Evolutionary conservation across 2,888 invertebrate species (phyloP).

Genomic region (Rapana venosa): DNA sequence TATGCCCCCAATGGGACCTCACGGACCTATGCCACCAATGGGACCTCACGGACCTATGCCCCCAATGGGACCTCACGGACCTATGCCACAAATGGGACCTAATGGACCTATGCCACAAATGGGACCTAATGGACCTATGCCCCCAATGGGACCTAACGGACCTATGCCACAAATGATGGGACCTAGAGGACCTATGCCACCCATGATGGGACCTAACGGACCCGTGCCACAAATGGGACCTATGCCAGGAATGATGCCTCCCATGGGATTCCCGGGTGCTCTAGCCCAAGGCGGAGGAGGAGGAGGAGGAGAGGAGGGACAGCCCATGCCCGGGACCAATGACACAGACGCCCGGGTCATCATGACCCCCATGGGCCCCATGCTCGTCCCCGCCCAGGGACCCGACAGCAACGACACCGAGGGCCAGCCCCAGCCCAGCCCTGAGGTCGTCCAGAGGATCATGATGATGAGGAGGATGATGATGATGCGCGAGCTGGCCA

Average conservation of each 20-base stretch:
- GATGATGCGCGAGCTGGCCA: conserved; percentile 20
- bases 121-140: background rate
- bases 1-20: background rate
- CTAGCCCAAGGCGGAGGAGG: too few relatives aligned
- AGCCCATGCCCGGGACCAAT: background rate
- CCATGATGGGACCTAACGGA: background rate
- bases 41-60: background rate
- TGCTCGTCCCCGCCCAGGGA: conserved; percentile 22
- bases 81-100: conserved; percentile 7
- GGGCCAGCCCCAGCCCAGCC: background rate
- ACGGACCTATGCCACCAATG: background rate
- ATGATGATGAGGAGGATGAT: conserved; percentile 14
- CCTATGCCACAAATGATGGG: background rate
- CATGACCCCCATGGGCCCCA: conserved; percentile 38
- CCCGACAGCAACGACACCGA: background rate
- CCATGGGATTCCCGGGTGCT: background rate
- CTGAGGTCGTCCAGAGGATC: conserved; percentile 7
- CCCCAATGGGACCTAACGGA: background rate
- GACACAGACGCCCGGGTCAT: background rate
- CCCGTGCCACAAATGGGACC: background rate
- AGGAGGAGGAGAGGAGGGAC: background rate
- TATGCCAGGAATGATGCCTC: background rate
- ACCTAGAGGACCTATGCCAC: too few relatives aligned
- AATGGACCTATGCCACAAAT: background rate
- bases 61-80: background rate